Evolutionary conservation across 2,113 vertebrate genomes (phyloP), one percentile per base, ranked within the genome.

Genomic region (Benthochromis sp.): DNA sequence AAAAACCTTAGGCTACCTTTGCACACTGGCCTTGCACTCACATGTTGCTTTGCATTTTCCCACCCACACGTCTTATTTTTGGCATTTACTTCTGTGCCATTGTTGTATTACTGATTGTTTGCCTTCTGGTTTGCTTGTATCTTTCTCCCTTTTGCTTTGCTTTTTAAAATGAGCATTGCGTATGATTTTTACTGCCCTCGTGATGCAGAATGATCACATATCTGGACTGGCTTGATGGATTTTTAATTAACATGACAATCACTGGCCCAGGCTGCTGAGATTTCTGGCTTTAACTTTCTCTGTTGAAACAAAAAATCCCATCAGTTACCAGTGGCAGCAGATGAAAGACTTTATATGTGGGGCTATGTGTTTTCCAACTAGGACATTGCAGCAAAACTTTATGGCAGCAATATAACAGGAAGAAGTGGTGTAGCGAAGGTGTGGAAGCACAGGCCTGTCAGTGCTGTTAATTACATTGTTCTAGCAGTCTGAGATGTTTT

Each of bases 1-100:
- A 54, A 47, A 92, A 90, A 93, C 89, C 92, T 87, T 5, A 86
- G 88, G 91, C 92, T 91, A 82, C 83, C 90, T 90, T 86, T 59
- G 87, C 90, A 54, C 86, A 47, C 84, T 54, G 29, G 87, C 90
- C 91, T 88, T 86, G 84, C 87, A 91, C 92, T 73, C 79, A 31
- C 55, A 29, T 54, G 47, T 54, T 84, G 78, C 86, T 88, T 63
- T 53, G 24, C 45, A 45, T 66, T 81, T 34, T 82, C 81, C 78
- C 91, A 78, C 92, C 86, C 80, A 93, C 89, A 34, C 12, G 17
- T 52, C 79, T 73, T 83, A 66, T 89, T 88, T 79, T 81, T 90
- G 89, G 31, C 78, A 24, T 88, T 85, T 92, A 8, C 81, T 14
- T 57, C 27, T 16, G 45, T 4, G 5, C 24, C 43, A 29, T 84